Evolutionary conservation across 2,113 vertebrate genomes (phyloP).

Genomic region (Nothocercus julius): DNA sequence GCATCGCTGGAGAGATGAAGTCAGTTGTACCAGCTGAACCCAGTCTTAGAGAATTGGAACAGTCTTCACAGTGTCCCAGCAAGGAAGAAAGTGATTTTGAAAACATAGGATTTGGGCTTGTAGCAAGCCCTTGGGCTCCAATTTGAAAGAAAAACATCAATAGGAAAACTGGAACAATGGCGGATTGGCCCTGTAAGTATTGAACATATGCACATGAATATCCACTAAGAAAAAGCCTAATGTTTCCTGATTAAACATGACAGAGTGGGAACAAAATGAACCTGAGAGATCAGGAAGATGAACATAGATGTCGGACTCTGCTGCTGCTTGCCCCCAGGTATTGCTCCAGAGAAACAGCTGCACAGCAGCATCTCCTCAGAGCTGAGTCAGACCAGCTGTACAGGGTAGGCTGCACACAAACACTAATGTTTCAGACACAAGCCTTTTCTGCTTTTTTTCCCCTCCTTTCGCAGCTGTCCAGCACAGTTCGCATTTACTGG

Average conservation of each 20-base stretch:
- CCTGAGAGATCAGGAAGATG: slow-evolving; percentile 59
- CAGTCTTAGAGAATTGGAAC: neutral
- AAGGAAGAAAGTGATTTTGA: slow-evolving; percentile 42
- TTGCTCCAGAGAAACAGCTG: slow-evolving; percentile 78
- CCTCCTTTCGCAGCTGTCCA: slow-evolving; percentile 62
- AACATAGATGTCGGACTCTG: slow-evolving; percentile 28
- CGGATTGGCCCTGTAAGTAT: slow-evolving; percentile 53
- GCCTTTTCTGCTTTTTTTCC: slow-evolving; percentile 40
- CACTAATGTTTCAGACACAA: slow-evolving; percentile 62
- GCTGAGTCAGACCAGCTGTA: slow-evolving; percentile 75
- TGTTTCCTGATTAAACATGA: slow-evolving; percentile 71
- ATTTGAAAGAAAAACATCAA: slow-evolving; percentile 10
- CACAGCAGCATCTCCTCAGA: slow-evolving; percentile 61
- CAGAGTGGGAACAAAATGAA: slow-evolving; percentile 65
- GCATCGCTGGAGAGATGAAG: neutral
- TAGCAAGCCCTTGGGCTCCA: slow-evolving; percentile 59
- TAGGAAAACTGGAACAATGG: slow-evolving; percentile 38
- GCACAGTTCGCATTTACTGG: slow-evolving; percentile 52
- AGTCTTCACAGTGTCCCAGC: neutral
- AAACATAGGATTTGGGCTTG: slow-evolving; percentile 49
- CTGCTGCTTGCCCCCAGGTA: slow-evolving; percentile 68
- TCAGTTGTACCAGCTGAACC: slow-evolving; percentile 9
- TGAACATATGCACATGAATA: slow-evolving; percentile 53
- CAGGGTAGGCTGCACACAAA: slow-evolving; percentile 56
- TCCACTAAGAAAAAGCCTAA: slow-evolving; percentile 58